Conservation (phyloP, 2,797 vertebrate species). For the Poeciliopsis gracilis region DNA sequence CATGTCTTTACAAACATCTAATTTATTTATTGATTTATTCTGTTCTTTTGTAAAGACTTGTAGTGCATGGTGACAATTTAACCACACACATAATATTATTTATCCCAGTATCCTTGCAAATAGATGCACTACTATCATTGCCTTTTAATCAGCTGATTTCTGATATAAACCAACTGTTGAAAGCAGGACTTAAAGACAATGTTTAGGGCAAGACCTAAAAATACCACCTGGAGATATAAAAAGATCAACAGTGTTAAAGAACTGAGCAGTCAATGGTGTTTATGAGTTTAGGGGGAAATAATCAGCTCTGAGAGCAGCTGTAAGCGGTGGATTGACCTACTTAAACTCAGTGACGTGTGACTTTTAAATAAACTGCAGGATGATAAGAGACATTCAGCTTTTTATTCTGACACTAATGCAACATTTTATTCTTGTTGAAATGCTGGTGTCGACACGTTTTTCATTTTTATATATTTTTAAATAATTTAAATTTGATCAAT, state of each 20-base stretch:
- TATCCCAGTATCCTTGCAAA: background rate
- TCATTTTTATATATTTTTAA: background rate
- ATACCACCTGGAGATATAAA: background rate
- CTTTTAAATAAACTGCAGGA: background rate
- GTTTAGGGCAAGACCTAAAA: background rate
- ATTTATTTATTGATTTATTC: background rate
- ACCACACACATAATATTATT: background rate
- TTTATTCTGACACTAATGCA: background rate
- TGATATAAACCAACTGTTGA: background rate
- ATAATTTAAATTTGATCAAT: background rate
- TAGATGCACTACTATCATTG: background rate
- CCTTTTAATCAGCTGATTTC: background rate
- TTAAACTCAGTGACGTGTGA: background rate
- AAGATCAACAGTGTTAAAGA: background rate
- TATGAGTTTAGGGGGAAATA: slow-evolving; percentile 5
- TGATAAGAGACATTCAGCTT: background rate
- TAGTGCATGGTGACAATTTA: background rate
- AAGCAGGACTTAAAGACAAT: background rate
- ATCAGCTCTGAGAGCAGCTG: background rate
- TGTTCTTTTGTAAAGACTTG: background rate
- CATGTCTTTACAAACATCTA: background rate
- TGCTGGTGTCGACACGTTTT: background rate
- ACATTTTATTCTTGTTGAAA: background rate
- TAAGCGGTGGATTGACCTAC: background rate
- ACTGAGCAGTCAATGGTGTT: slow-evolving; percentile 1